Percentiles rank a stretch among this genome's conserved stretches.
Evolutionary conservation across 92 coral and sea anemone genomes (phyloP).

Genomic region (Chrysogorgia sp.): DNA sequence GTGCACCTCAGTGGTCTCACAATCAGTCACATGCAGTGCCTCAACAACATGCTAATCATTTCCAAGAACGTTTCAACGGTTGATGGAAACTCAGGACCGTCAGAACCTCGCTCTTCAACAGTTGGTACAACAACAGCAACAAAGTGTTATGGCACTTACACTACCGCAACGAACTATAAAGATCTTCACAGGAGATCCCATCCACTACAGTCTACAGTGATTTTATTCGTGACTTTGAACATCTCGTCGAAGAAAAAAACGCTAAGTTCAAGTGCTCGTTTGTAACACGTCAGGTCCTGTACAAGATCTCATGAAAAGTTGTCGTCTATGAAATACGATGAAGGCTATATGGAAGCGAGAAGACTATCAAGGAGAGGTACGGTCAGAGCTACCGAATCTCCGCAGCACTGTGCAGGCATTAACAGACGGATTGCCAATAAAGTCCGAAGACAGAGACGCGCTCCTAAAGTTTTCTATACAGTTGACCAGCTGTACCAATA

Average conservation of each 20-base stretch:
- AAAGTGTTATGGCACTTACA: conserved; percentile 57
- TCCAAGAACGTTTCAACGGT: conserved; percentile 41
- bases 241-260: conserved; percentile 62
- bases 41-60: too few species aligned
- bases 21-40: too few species aligned
- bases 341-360: conserved; percentile 64
- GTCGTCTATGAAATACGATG: conserved; percentile 56
- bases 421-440: conserved; percentile 53
- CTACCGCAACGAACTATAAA: conserved; percentile 67
- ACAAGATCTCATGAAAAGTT: conserved; percentile 68
- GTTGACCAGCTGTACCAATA: conserved; percentile 69
- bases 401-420: conserved; percentile 55
- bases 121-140: conserved; percentile 55
- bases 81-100: conserved; percentile 50
- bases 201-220: conserved; percentile 50
- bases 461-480: conserved; percentile 62
- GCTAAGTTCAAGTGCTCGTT: conserved; percentile 52
- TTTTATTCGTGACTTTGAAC: conserved; percentile 66
- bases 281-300: conserved; percentile 64
- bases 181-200: conserved; percentile 55
- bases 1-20: too few species aligned
- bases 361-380: conserved; percentile 60
- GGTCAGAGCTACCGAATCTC: conserved; percentile 70
- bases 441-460: conserved; percentile 64
- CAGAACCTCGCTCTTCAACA: conserved; percentile 58